Evolutionary conservation across 2,113 vertebrate genomes (phyloP), one percentile per base, ranked within the genome.

Genomic region (Semnornis frantzii): DNA sequence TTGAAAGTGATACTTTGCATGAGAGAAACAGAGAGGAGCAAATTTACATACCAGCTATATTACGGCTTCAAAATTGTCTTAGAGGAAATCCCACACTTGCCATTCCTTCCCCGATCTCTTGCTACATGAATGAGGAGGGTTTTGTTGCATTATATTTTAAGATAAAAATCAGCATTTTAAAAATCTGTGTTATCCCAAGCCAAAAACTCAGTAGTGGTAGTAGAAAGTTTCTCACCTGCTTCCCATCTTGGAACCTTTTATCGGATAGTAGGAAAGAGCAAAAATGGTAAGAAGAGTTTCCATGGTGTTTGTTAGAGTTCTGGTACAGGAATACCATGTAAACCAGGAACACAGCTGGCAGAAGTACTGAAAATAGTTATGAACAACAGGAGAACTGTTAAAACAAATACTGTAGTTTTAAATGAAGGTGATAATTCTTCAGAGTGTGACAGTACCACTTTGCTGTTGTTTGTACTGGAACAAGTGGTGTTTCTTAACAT

Each of bases 311-410:
- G 98, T 99, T 79, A 99, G 97, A 69, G 99, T 99, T 95, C 99
- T 97, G 82, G 98, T 99, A 92, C 98, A 99, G 97, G 98, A 99
- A 95, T 98, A 99, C 99, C 99, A 99, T 0, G 99, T 99, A 96
- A 99, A 99, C 99, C 99, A 99, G 48, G 99, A 99, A 73, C 98
- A 98, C 85, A 99, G 84, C 93, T 99, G 99, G 96, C 98, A 99
- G 94, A 99, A 98, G 79, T 98, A 98, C 99, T 99, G 95, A 76
- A 88, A 97, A 88, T 33, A 91, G 84, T 84, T 48, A 95, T 9
- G 27, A 94, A 93, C 48, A 92, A 88, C 33, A 44, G 50, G 30
- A 39, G 62, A 95, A 58, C 25, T 1, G 4, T 75, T 69, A 59
- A 77, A 48, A 31, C 65, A 68, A 68, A 16, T 39, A 57, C 15